Evolutionary conservation across 2,888 invertebrate genomes (phyloP).

Genomic region (Caenorhabditis plicata): DNA sequence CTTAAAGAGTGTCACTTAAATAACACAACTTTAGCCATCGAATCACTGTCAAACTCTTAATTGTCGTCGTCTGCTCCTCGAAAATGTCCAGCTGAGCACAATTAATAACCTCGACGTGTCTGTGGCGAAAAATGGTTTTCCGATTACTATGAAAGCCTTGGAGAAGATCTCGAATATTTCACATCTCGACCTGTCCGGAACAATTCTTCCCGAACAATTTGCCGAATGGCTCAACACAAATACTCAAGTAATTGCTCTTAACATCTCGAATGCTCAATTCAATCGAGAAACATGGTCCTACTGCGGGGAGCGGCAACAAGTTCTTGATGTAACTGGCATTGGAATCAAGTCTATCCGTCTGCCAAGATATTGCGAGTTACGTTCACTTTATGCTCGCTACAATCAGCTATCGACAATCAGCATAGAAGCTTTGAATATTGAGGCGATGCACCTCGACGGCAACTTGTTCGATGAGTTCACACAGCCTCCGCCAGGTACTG

Average conservation of each 20-base stretch:
- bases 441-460: slow-evolving; percentile 36
- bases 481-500: slow-evolving; percentile 31
- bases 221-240: slow-evolving; percentile 38
- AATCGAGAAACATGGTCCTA: slow-evolving; percentile 41
- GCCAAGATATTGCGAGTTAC: slow-evolving; percentile 35
- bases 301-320: slow-evolving; percentile 47
- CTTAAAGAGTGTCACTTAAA: no score
- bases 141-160: slow-evolving; percentile 37
- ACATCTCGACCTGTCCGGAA: slow-evolving; percentile 32
- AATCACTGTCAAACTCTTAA: slow-evolving; percentile 14
- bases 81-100: slow-evolving; percentile 20
- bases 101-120: slow-evolving; percentile 50
- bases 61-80: slow-evolving; percentile 21
- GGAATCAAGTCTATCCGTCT: slow-evolving; percentile 34
- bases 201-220: slow-evolving; percentile 30
- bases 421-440: slow-evolving; percentile 30
- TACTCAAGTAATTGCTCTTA: slow-evolving; percentile 34
- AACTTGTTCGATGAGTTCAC: slow-evolving; percentile 50
- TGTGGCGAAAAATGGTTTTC: slow-evolving; percentile 38
- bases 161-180: slow-evolving; percentile 34
- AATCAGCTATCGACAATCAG: slow-evolving; percentile 36
- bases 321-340: slow-evolving; percentile 52
- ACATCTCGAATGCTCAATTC: slow-evolving; percentile 37
- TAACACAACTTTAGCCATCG: neutral
- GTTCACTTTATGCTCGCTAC: slow-evolving; percentile 44